Base-by-base conservation (phyloP, 2,797 vertebrate species). In the Sus cebifrons region DNA sequence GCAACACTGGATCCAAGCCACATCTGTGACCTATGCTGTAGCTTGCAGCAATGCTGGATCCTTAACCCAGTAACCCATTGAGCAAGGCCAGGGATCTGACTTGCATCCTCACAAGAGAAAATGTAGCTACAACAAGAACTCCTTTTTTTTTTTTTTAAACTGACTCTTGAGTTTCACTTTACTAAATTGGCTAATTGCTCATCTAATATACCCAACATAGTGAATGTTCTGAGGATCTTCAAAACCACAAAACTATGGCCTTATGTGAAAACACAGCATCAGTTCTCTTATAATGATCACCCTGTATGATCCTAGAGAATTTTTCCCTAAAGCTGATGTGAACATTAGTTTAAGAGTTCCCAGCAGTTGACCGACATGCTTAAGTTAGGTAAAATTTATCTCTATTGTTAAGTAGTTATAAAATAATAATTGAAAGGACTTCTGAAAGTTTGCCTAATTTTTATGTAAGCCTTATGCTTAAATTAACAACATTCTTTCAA, bases 361-460 rank as follows among this genome's bases (percentile, higher is more conserved):
- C 93, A 87, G 73, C 16, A 89, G 79, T 79, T 79, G 91, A 87
- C 44, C 81, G 87, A 32, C 52, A 58, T 74, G 96, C 82, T 74
- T 82, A 92, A 70, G 62, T 86, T 78, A 93, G 67, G 91, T 81
- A 95, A 91, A 94, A 78, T 84, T 95, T 87, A 74, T 79, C 64
- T 94, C 91, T 94, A 3, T 82, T 87, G 75, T 62, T 87, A 94
- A 29, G 29, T 56, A 86, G 65, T 79, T 88, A 86, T 20, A 91
- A 88, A 79, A 94, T 79, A 97, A 64, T 79, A 95, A 64, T 90
- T 96, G 83, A 89, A 96, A 94, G 90, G 93, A 95, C 49, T 90
- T 97, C 70, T 68, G 32, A 91, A 95, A 89, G 87, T 96, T 96
- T 20, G 3, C 70, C 74, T 93, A 74, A 75, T 96, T 83, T 75